Base-by-base conservation (phyloP, 1,140 invertebrate genomes). In the Neelides sp. region DNA sequence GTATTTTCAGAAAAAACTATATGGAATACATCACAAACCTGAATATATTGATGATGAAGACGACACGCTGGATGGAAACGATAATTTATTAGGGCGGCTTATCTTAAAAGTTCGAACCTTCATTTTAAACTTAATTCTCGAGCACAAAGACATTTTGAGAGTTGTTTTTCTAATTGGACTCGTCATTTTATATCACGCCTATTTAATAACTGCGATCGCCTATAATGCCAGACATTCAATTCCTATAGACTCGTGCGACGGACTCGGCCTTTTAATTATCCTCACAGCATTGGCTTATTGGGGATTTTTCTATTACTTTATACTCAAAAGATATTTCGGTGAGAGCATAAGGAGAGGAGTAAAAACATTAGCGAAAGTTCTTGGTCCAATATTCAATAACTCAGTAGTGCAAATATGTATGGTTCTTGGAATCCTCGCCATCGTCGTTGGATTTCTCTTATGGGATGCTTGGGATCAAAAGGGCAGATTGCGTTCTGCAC, bases 241-340 rank as follows among this genome's bases (percentile, higher is more conserved):
- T 13, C 23, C 54, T 1, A 69, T 56, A 52, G 59, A 68, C 48
- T 81, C 75, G 57, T 85, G 83, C 58, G 55, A 75, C 45, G 84
- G 84, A 1, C 79, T 83, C 58, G 82, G 82, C 37, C 75, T 85
- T 63, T 66, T 89, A 1, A 64, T 85, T 8, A 71, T 86, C 10
- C 58, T 88, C 0, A 67, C 80, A 1, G 61, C 65, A 19, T 69
- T 85, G 24, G 64, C 73, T 19, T 81, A 83, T 57, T 68, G 75
- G 49, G 69, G 71, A 15, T 40, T 83, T 12, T 62, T 83, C 19
- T 85, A 87, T 63, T 78, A 74, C 54, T 57, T 71, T 15, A 55
- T 83, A 3, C 64, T 83, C 24, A 81, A 81, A 64, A 73, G 69
- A 23, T 75, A 66, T 47, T 64, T 77, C 19, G 73, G 73, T 0